Evolutionary conservation across 53 echinoderm and acorn worm species (phyloP).

Genomic region (Echinometra lucunter): DNA sequence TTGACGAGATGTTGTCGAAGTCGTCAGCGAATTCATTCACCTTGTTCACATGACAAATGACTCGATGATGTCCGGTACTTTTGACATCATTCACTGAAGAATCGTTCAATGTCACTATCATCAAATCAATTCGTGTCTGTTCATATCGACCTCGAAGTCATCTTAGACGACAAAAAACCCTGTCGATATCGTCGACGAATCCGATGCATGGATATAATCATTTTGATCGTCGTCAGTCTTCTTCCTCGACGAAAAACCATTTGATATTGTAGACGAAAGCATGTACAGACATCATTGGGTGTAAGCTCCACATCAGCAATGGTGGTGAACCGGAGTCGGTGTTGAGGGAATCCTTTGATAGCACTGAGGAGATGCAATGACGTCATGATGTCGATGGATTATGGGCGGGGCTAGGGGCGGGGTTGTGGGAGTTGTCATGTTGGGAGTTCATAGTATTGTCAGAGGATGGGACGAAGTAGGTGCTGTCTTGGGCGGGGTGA

Average conservation of each 20-base stretch:
- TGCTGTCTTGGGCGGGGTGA: too few species aligned
- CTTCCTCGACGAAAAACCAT: too few species aligned
- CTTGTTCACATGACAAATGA: not conserved
- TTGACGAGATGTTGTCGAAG: not conserved
- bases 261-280: not conserved
- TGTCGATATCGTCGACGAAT: not conserved
- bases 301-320: not conserved
- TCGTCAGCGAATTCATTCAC: not conserved
- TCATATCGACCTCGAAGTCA: not conserved
- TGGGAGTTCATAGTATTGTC: too few species aligned
- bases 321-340: not conserved
- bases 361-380: not conserved
- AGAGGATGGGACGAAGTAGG: too few species aligned
- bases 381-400: slow-evolving; percentile 14
- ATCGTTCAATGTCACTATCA: not conserved
- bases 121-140: not conserved
- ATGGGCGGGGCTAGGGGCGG: not conserved
- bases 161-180: too few species aligned
- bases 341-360: not conserved
- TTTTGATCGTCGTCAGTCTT: too few species aligned
- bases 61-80: not conserved
- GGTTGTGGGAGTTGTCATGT: too few species aligned
- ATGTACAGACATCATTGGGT: not conserved
- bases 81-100: not conserved
- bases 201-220: too few species aligned